These are phyloP conservation scores for Gryllus longicercus DNA, from an alignment of 2,888 invertebrate genomes.

Conservation along the genomic window DNA sequence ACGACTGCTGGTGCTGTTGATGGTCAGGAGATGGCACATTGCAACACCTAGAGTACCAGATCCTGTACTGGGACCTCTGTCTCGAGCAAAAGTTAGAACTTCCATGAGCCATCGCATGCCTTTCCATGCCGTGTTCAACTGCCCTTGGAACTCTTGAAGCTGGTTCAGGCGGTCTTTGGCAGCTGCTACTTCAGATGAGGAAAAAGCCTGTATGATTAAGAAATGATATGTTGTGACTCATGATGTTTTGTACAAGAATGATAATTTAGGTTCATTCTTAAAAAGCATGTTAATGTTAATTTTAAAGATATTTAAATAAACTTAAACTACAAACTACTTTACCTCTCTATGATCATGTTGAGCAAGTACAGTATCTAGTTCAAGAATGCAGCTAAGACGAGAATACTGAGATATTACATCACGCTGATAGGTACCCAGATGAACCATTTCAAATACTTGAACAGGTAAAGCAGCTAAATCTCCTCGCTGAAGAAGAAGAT, in stretches of 20 bases:
- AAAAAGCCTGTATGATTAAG: too few relatives aligned
- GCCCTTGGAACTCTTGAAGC: constrained; percentile 79
- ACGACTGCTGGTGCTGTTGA: constrained; percentile 48
- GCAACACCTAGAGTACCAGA: constrained; percentile 42
- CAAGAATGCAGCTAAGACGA: constrained; percentile 86
- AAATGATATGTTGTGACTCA: too few relatives aligned
- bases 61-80: constrained; percentile 54
- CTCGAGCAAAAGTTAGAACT: constrained; percentile 88
- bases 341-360: too few relatives aligned
- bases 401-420: constrained; percentile 89
- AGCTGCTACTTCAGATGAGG: too few relatives aligned
- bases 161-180: constrained; percentile 81
- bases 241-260: too few relatives aligned
- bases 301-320: too few relatives aligned
- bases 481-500: constrained; percentile 77
- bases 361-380: constrained; percentile 86
- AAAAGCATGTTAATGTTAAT: too few relatives aligned
- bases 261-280: too few relatives aligned
- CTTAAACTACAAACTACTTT: too few relatives aligned
- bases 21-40: constrained; percentile 46
- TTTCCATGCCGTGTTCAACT: constrained; percentile 88
- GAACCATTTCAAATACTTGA: constrained; percentile 92
- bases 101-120: constrained; percentile 95
- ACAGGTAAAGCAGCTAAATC: constrained; percentile 88
- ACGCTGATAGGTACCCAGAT: constrained; percentile 88